Conservation (phyloP, 2,113 vertebrate species). For the western clawed frog (Xenopus tropicalis) region UCB_Xtro_10.0 CM004443.2:123450001-123450500, state of each 20-base stretch:
- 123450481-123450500: background rate
- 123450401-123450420: conserved; percentile 4
- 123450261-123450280: conserved; percentile 25
- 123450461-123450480: background rate
- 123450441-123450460: background rate
- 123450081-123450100: conserved; percentile 17
- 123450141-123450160: conserved; percentile 52
- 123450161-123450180: conserved; percentile 49
- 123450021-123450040: background rate
- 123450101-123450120: conserved; percentile 37
- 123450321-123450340: conserved; percentile 45
- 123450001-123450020: too few relatives aligned
- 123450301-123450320: conserved; percentile 61
- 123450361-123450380: conserved; percentile 61
- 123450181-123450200: conserved; percentile 56
- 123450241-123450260: conserved; percentile 52
- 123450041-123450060: conserved; percentile 3
- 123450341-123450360: conserved; percentile 62
- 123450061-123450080: conserved; percentile 2
- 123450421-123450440: background rate
- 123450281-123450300: conserved; percentile 43
- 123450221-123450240: conserved; percentile 52
- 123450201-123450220: conserved; percentile 60
- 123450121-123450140: conserved; percentile 21
- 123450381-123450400: conserved; percentile 35